Base-by-base conservation (phyloP, 2,888 invertebrate genomes). In the Cactoblastis cactorum region DNA sequence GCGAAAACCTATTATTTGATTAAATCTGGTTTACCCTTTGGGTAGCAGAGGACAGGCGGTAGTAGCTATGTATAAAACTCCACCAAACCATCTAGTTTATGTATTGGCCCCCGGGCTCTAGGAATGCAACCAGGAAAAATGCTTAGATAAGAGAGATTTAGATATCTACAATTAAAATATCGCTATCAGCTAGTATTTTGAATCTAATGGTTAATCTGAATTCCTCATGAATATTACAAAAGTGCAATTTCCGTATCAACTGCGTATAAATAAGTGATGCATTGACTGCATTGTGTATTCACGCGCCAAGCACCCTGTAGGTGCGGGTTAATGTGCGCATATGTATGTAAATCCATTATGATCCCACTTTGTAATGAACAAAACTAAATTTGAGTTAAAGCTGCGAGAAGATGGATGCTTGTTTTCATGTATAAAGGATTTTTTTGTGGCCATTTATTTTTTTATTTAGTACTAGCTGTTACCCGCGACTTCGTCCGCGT, bases 221-320 rank as follows among this genome's bases (percentile, higher is more conserved):
- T 61, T 67, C 75, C 78, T 83, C 75, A 69, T 88, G 74, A 86
- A 86, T 88, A 83, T 85, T 85, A 82, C 81, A 86, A 83, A 84
- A 84, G 75, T 87, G 85, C 87, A 87, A 87, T 87, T 87, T 86
- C 86, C 85, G 87, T 83, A 83, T 84, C 83, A 83, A 74, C 80
- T 72, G 68, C 61, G 66, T 66, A 70, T 87, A 80, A 84, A 87
- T 87, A 79, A 66, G 65, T 81, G 75, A 86, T 80, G 69, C 63
- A 65, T 62, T 62, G 50, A 55, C 51, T 56, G 58, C 67, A 73
- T 74, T 69, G 62, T 64, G 62, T 71, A 71, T 71, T 71, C 72
- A 69, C 62, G 55, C 56, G 46, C 50, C 45, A 54, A 53, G 54
- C 48, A 45, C 11, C 28, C 15, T 28, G 28, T 61, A 62, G 57